phyloP scores from a whole-genome alignment of 2,113 vertebrate species.

The Zosterops japonicus region DNA sequence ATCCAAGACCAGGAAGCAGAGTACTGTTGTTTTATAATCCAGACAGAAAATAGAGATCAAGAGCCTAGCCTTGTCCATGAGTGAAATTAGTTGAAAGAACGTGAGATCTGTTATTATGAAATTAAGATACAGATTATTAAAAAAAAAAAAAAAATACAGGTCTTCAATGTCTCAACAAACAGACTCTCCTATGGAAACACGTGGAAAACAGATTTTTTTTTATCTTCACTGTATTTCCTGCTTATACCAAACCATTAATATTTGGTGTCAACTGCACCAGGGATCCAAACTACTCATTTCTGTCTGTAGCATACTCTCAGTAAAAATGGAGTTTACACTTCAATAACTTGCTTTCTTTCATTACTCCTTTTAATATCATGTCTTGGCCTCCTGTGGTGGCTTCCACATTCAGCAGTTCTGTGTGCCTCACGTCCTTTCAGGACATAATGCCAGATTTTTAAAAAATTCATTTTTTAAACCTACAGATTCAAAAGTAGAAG shows the following conservation, averaged over 20 bases:
- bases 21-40: neutral
- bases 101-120: neutral
- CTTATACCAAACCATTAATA: slow-evolving; percentile 15
- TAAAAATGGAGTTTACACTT: slow-evolving; percentile 49
- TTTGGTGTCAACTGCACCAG: slow-evolving; percentile 10
- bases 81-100: neutral
- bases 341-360: slow-evolving; percentile 51
- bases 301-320: slow-evolving; percentile 14
- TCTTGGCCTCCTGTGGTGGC: slow-evolving; percentile 31
- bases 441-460: slow-evolving; percentile 33
- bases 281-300: slow-evolving; percentile 30
- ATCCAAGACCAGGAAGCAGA: neutral
- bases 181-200: neutral
- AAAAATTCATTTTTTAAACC: slow-evolving; percentile 28
- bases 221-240: neutral
- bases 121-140: neutral
- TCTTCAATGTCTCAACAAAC: neutral
- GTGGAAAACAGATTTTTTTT: neutral
- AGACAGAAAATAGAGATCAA: neutral
- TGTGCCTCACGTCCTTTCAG: slow-evolving; percentile 27
- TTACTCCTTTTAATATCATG: slow-evolving; percentile 54
- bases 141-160: neutral
- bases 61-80: neutral
- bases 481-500: neutral
- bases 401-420: slow-evolving; percentile 23